phyloP scores from a whole-genome alignment of 2,888 invertebrate genomes.

The Enoplolaimus lenunculus region DNA sequence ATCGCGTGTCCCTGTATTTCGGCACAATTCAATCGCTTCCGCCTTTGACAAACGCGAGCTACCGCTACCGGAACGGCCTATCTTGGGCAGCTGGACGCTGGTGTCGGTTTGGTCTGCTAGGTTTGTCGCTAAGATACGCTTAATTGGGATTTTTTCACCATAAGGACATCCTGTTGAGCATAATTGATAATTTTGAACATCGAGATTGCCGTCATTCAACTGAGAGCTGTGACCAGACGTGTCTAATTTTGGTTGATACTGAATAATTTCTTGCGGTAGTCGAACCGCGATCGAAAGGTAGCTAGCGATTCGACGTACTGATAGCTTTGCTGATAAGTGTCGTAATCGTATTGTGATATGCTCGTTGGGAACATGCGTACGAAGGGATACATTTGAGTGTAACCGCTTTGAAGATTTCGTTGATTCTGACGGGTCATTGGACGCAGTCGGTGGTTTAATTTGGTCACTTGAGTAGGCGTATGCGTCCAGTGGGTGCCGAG shows the following conservation, averaged over 20 bases:
- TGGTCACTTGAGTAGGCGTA: no score
- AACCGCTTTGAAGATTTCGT: no score
- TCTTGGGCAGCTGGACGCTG: constrained; percentile 28
- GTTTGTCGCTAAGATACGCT: constrained; percentile 33
- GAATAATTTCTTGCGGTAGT: constrained; percentile 46
- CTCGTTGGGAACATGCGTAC: constrained; percentile 18
- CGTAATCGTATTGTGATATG: constrained; percentile 47
- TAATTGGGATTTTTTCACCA: constrained; percentile 45
- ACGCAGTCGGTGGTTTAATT: no score
- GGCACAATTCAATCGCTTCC: constrained; percentile 41
- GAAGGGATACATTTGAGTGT: constrained; percentile 14
- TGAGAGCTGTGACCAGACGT: no score
- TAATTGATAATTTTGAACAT: constrained; percentile 41
- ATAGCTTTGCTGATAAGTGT: constrained; percentile 47
- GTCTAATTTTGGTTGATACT: no score
- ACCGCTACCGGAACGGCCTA: no score
- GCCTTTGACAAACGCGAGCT: no score
- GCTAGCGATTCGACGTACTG: constrained; percentile 39
- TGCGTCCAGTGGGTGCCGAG: no score
- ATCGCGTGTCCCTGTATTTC: constrained; percentile 43
- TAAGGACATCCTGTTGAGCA: constrained; percentile 48
- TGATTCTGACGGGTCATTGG: no score
- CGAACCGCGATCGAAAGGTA: constrained; percentile 47
- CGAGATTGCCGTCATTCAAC: no score
- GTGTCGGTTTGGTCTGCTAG: no score